A percentile compares a stretch with the other conserved stretches of the same genome.
Evolutionary conservation across 2,888 invertebrate species (phyloP).

Genomic region (Endomychus coccineus): DNA sequence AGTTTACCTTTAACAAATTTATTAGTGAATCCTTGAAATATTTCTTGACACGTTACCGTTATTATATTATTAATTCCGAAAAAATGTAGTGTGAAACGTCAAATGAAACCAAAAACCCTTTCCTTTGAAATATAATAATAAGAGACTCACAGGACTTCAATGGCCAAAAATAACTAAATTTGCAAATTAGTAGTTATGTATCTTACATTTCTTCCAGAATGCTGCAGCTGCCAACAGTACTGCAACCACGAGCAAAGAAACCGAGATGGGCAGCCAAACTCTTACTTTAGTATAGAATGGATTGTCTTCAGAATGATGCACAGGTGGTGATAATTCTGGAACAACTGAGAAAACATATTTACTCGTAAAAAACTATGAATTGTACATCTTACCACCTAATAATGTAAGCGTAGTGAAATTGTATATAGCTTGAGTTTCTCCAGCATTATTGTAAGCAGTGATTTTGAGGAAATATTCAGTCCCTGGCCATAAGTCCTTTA

Average conservation of each 20-base stretch:
- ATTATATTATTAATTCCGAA: too few relatives aligned
- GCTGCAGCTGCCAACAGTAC: slow-evolving; percentile 64
- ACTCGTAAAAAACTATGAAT: too few relatives aligned
- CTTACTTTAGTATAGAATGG: slow-evolving; percentile 60
- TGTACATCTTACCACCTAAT: slow-evolving; percentile 59
- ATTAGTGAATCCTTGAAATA: too few relatives aligned
- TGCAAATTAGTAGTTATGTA: too few relatives aligned
- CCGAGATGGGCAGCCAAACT: slow-evolving; percentile 54
- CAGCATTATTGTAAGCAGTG: slow-evolving; percentile 81
- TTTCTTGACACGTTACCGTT: too few relatives aligned
- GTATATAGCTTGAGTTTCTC: slow-evolving; percentile 73
- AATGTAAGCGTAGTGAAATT: slow-evolving; percentile 77
- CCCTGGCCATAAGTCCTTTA: slow-evolving; percentile 68
- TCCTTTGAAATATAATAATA: too few relatives aligned
- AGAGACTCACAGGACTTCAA: neutral
- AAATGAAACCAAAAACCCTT: too few relatives aligned
- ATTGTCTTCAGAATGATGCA: slow-evolving; percentile 57
- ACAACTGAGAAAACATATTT: slow-evolving; percentile 43
- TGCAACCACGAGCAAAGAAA: slow-evolving; percentile 59
- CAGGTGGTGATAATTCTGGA: slow-evolving; percentile 60
- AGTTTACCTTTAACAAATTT: too few relatives aligned
- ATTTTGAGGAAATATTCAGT: slow-evolving; percentile 67
- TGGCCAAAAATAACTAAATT: too few relatives aligned
- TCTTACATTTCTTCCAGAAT: slow-evolving; percentile 62
- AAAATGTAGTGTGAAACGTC: too few relatives aligned